A percentile compares a stretch with the other conserved stretches of the same genome.
Conservation (phyloP, 1,140 invertebrate species). For the Aphaenogaster rudis region DNA sequence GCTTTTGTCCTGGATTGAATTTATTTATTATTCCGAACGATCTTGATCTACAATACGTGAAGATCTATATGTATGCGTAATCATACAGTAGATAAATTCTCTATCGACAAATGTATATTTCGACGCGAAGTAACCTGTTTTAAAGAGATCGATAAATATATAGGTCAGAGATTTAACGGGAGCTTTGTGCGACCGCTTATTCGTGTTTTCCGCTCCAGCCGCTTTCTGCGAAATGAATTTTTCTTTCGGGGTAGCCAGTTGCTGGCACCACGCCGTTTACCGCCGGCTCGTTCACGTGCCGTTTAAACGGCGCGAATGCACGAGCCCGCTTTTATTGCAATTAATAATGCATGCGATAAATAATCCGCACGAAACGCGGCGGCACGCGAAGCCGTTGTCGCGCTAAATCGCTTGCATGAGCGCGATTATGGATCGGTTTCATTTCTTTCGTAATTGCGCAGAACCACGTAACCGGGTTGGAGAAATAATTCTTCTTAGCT, state of each 20-base stretch:
- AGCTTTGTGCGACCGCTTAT: background rate
- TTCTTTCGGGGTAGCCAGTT: background rate
- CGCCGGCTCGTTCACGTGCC: background rate
- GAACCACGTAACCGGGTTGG: conserved; percentile 10
- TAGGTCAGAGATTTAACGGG: background rate
- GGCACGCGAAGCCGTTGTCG: conserved; percentile 14
- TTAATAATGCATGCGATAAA: conserved; percentile 78
- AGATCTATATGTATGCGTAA: background rate
- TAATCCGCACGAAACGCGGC: conserved; percentile 60
- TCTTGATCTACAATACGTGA: background rate
- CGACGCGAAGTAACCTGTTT: conserved; percentile 2
- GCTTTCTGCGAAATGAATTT: conserved; percentile 5
- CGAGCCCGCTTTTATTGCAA: conserved; percentile 52
- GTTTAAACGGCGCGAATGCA: conserved; percentile 24
- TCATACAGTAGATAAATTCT: no score
- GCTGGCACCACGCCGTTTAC: background rate
- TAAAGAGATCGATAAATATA: background rate
- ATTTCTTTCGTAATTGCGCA: conserved; percentile 32
- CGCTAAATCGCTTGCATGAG: conserved; percentile 26
- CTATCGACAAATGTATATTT: background rate
- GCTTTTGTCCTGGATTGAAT: background rate
- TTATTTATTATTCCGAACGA: background rate
- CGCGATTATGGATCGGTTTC: conserved; percentile 24
- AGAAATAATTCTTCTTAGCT: background rate
- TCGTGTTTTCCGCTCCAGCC: background rate